A percentile compares a stretch with the other conserved stretches of the same genome.
Conservation (phyloP, 2,888 invertebrate species). For the Nowickia ferox region DNA sequence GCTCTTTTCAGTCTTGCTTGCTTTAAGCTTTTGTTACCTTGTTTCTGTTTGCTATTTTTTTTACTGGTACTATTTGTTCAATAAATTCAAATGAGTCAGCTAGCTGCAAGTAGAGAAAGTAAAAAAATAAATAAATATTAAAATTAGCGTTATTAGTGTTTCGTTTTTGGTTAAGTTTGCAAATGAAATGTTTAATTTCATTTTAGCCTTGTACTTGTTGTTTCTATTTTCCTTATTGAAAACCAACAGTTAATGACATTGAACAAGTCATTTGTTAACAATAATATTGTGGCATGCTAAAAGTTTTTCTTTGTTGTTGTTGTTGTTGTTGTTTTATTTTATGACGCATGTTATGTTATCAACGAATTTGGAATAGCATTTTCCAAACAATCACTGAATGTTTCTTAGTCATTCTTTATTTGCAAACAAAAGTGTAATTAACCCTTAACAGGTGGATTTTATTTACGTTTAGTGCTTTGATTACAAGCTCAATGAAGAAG, state of each 20-base stretch:
- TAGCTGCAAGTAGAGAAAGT: slow-evolving; percentile 60
- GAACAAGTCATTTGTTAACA: slow-evolving; percentile 52
- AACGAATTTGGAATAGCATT: slow-evolving; percentile 8
- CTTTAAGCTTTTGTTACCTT: slow-evolving; percentile 59
- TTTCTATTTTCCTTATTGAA: neutral
- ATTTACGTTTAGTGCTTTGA: neutral
- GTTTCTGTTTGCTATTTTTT: neutral
- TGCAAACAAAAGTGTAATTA: neutral
- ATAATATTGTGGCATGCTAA: slow-evolving; percentile 27
- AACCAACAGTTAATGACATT: slow-evolving; percentile 53
- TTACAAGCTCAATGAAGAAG: too few species aligned
- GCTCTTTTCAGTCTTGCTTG: slow-evolving; percentile 69
- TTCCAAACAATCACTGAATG: slow-evolving; percentile 26
- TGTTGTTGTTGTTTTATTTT: slow-evolving; percentile 14
- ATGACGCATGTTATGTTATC: slow-evolving; percentile 35
- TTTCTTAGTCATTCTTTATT: neutral
- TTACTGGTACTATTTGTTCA: slow-evolving; percentile 17
- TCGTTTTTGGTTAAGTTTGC: neutral
- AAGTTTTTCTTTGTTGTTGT: neutral
- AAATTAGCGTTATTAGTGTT: slow-evolving; percentile 13
- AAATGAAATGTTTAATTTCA: slow-evolving; percentile 15
- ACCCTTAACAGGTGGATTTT: neutral
- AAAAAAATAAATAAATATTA: neutral
- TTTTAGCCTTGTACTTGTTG: slow-evolving; percentile 29
- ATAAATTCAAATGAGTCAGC: slow-evolving; percentile 63